phyloP scores from a whole-genome alignment of 2,113 vertebrate genomes.

The Neolamprologus toae region DNA sequence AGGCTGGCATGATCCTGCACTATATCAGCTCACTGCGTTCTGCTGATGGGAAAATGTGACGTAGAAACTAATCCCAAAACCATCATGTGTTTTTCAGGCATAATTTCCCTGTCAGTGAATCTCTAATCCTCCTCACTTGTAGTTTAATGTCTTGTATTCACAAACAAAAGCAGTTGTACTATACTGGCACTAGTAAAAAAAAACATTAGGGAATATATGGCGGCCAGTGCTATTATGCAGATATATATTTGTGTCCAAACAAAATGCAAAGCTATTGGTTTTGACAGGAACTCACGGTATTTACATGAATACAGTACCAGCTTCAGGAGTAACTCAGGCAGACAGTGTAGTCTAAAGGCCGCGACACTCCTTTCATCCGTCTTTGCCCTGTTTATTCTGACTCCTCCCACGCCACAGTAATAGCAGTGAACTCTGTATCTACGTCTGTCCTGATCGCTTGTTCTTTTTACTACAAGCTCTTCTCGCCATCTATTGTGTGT shows the following conservation, averaged over 20 bases:
- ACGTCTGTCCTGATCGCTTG: neutral
- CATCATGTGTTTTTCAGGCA: constrained; percentile 22
- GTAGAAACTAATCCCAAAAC: constrained; percentile 49
- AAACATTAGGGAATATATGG: neutral
- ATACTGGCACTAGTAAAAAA: constrained; percentile 67
- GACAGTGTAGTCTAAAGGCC: neutral
- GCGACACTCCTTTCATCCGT: neutral
- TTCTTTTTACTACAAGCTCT: neutral
- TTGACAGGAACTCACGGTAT: constrained; percentile 76
- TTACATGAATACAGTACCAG: constrained; percentile 74
- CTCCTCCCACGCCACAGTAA: neutral
- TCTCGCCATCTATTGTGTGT: neutral
- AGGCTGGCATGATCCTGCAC: neutral
- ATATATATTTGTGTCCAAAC: constrained; percentile 27
- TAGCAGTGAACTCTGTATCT: constrained; percentile 1
- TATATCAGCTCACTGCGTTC: neutral
- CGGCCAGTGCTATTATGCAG: neutral
- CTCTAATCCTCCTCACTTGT: constrained; percentile 58
- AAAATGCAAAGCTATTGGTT: constrained; percentile 61
- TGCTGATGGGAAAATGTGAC: constrained; percentile 41
- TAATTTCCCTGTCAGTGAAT: constrained; percentile 42
- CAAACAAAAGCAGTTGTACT: constrained; percentile 63
- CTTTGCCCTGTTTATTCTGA: neutral
- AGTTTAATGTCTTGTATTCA: constrained; percentile 37
- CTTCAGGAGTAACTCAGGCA: constrained; percentile 52